Evolutionary conservation across 2,888 invertebrate genomes (phyloP), one percentile per base, ranked within the genome.

Genomic region (Diadegma fenestrale): DNA sequence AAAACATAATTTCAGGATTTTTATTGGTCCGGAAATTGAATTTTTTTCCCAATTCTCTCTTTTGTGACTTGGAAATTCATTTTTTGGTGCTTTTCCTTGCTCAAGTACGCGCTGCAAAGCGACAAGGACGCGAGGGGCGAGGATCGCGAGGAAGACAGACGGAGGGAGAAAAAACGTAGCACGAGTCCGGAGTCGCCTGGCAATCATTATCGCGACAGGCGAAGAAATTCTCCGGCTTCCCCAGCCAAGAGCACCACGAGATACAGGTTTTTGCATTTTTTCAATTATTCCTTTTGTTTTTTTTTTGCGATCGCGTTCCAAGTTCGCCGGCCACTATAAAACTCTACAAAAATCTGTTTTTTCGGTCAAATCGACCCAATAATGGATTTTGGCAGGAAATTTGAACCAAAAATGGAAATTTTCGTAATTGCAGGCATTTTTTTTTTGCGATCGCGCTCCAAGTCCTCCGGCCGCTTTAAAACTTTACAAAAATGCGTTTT

Each of bases 141-240:
- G 12, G 94, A 94, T 79, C 91, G 93, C 41, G 94, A 94, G 0
- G 93, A 93, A 22, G 93, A 94, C 2, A 90, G 92, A 80, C 90
- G 93, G 78, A 91, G 91, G 66, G 93, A 93, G 77, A 93, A 92
- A 83, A 91, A 93, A 85, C 90, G 93, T 85, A 93, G 94, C 80
- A 88, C 90, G 22, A 91, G 93, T 5, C 93, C 94, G 8, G 93
- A 93, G 43, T 94, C 94, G 10, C 93, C 93, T 37, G 87, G 86
- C 14, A 82, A 69, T 75, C 93, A 93, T 88, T 92, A 93, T 54
- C 91, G 92, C 87, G 93, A 93, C 75, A 89, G 91, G 81, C 90
- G 93, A 87, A 90, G 93, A 86, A 88, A 80, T 43, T 92, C 94
- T 1, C 90, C 91, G 26, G 91, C 92, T 83, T 91, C 93, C 7